Conservation (phyloP, 2,888 invertebrate genomes). For the Ligdia adustata region DNA sequence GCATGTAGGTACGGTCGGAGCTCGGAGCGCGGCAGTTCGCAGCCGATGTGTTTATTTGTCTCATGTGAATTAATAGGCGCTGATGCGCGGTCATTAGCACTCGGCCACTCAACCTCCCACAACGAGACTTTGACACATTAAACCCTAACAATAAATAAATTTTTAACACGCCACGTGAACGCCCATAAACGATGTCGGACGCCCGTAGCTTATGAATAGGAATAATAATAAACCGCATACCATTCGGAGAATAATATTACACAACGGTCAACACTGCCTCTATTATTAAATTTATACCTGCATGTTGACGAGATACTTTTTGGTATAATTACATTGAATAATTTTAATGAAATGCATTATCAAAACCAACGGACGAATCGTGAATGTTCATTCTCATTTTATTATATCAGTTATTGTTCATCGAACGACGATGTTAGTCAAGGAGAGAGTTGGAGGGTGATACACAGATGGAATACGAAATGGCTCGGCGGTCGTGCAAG, state of each 20-base stretch:
- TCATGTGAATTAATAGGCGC: conserved; percentile 38
- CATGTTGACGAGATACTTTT: conserved; percentile 5
- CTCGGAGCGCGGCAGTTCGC: conserved; percentile 14
- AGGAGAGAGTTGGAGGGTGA: conserved; percentile 19
- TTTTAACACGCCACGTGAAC: conserved; percentile 30
- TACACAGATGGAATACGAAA: conserved; percentile 27
- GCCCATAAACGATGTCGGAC: conserved; percentile 27
- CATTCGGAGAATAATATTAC: conserved; percentile 31
- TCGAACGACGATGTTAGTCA: not conserved
- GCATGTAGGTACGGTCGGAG: not conserved
- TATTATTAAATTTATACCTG: conserved; percentile 19
- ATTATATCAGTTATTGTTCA: not conserved
- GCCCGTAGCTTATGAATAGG: conserved; percentile 30
- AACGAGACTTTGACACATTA: conserved; percentile 47
- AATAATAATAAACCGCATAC: conserved; percentile 21
- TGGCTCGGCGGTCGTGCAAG: conserved; percentile 21
- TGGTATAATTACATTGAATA: conserved; percentile 11
- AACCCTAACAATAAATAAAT: conserved; percentile 32
- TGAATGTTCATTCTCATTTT: conserved; percentile 12
- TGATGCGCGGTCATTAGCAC: conserved; percentile 61
- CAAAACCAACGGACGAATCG: conserved; percentile 11
- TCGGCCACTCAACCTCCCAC: conserved; percentile 56
- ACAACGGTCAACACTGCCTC: conserved; percentile 16
- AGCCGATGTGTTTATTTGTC: conserved; percentile 39
- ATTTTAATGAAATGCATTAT: conserved; percentile 15